phyloP scores from a whole-genome alignment of 2,797 vertebrate genomes.

The Megalops cyprinoides region DNA sequence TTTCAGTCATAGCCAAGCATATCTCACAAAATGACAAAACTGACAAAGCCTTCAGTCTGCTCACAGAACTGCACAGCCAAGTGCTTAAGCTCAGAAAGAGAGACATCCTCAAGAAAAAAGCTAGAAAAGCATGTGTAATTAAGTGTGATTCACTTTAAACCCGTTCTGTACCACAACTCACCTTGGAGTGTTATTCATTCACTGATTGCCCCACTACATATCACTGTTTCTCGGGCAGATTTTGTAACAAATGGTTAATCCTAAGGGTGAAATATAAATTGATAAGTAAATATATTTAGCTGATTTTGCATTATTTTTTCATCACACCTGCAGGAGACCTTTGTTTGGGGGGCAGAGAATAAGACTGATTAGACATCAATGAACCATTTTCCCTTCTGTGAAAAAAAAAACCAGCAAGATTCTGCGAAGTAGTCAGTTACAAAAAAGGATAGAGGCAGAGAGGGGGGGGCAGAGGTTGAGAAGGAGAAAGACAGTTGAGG shows the following conservation, averaged over 20 bases:
- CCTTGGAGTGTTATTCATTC: neutral
- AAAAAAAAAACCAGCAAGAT: neutral
- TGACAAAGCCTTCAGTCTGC: too few relatives aligned
- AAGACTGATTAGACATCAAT: neutral
- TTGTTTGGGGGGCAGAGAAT: neutral
- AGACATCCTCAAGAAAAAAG: too few relatives aligned
- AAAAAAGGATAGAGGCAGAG: too few relatives aligned
- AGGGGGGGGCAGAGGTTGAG: neutral
- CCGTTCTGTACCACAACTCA: neutral
- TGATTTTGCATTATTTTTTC: neutral
- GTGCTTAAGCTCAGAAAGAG: neutral
- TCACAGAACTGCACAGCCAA: neutral
- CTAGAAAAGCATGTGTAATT: constrained; percentile 1
- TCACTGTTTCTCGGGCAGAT: neutral
- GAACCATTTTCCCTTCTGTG: too few relatives aligned
- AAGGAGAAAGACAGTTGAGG: neutral
- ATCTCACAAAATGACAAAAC: neutral
- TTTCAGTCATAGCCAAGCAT: neutral
- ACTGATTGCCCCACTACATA: neutral
- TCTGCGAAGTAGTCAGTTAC: neutral
- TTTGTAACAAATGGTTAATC: neutral
- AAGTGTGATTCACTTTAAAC: constrained; percentile 8
- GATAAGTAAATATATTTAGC: neutral
- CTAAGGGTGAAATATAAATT: neutral
- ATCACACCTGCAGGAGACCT: neutral